phyloP scores from a whole-genome alignment of 1,140 invertebrate species.

The Drosophila rhopaloa region DNA sequence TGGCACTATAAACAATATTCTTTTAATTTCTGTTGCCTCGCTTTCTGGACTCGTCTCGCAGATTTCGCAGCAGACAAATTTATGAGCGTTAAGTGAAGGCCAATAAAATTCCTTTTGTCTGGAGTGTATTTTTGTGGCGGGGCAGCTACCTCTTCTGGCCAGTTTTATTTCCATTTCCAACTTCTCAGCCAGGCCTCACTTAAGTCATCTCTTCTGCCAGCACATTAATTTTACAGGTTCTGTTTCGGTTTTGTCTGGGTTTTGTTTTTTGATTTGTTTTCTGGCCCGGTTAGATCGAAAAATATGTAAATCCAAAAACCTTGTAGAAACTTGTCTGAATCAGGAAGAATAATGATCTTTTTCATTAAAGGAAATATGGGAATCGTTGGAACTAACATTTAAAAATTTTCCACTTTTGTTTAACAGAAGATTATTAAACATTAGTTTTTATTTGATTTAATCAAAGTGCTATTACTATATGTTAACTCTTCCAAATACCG shows the following conservation, averaged over 20 bases:
- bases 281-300: neutral
- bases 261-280: slow-evolving; percentile 12
- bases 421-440: too few species aligned
- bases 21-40: slow-evolving; percentile 59
- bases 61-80: slow-evolving; percentile 73
- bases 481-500: too few species aligned
- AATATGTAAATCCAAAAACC: slow-evolving; percentile 20
- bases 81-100: slow-evolving; percentile 80
- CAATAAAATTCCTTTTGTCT: slow-evolving; percentile 80
- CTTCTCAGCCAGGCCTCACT: slow-evolving; percentile 38
- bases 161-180: slow-evolving; percentile 57
- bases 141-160: slow-evolving; percentile 21
- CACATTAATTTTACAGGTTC: slow-evolving; percentile 52
- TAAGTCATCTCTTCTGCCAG: slow-evolving; percentile 32
- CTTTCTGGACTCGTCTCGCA: slow-evolving; percentile 55
- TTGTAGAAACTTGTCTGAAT: neutral
- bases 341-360: neutral
- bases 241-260: slow-evolving; percentile 8
- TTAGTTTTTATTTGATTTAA: too few species aligned
- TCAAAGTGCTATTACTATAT: too few species aligned
- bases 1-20: slow-evolving; percentile 71
- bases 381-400: too few species aligned
- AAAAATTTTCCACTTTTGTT: too few species aligned
- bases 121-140: slow-evolving; percentile 54
- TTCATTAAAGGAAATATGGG: neutral